Evolutionary conservation across 2,113 vertebrate species (phyloP).

Genomic region (Canis aureus): DNA sequence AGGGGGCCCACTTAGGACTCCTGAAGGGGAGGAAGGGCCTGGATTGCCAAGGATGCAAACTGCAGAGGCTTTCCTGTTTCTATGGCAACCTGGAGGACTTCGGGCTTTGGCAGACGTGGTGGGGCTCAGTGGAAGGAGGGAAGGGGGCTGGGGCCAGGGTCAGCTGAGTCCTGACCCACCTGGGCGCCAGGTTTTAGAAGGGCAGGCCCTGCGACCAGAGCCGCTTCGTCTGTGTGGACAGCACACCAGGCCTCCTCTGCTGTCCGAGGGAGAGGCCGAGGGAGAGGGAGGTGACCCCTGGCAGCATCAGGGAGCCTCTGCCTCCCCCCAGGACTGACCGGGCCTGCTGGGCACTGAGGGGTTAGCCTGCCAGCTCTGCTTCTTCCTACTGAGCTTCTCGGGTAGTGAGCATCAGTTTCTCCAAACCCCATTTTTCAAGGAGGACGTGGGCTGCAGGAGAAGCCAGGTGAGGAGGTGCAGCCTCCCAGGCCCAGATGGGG

Average conservation of each 20-base stretch:
- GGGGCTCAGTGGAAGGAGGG: fast-evolving
- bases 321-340: fast-evolving
- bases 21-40: neutral
- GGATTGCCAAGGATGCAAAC: neutral
- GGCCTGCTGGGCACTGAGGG: neutral
- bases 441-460: neutral
- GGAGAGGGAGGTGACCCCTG: fast-evolving
- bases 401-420: fast-evolving
- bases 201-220: neutral
- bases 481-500: neutral
- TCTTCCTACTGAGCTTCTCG: fast-evolving
- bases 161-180: too few species aligned
- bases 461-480: too few species aligned
- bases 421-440: neutral
- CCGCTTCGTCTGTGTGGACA: neutral
- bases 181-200: fast-evolving
- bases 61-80: neutral
- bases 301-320: fast-evolving
- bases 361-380: too few species aligned
- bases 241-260: fast-evolving
- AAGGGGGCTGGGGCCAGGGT: neutral
- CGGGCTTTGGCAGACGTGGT: neutral
- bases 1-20: neutral
- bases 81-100: neutral
- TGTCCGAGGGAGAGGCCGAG: fast-evolving